Evolutionary conservation across 2,888 invertebrate species (phyloP).

Genomic region (Sphaerophoria taeniata): DNA sequence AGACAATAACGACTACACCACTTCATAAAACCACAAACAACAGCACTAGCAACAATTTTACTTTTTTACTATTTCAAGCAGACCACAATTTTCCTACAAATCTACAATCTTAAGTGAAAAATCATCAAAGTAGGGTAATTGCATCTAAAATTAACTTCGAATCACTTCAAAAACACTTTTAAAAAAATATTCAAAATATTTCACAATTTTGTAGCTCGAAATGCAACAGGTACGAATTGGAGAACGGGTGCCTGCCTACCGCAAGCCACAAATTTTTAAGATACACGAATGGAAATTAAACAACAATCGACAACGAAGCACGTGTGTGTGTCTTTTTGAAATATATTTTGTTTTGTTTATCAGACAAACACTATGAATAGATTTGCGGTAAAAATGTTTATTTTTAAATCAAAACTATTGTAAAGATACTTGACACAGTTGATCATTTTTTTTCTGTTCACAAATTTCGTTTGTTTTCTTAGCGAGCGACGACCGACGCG

Average conservation of each 20-base stretch:
- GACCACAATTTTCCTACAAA: too few species aligned
- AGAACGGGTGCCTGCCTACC: too few species aligned
- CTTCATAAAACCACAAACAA: slow-evolving; percentile 7
- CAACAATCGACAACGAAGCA: slow-evolving; percentile 2
- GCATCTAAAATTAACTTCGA: slow-evolving; percentile 46
- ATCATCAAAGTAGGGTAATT: slow-evolving; percentile 57
- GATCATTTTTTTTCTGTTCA: slow-evolving; percentile 13
- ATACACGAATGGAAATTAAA: neutral
- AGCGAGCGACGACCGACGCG: slow-evolving; percentile 37
- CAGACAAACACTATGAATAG: slow-evolving; percentile 23
- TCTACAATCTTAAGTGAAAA: too few species aligned
- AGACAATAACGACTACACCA: too few species aligned
- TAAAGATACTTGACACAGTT: slow-evolving; percentile 32
- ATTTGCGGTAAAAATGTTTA: slow-evolving; percentile 31
- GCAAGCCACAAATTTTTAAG: too few species aligned
- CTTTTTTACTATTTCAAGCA: neutral
- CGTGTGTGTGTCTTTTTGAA: slow-evolving; percentile 11
- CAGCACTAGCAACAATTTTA: neutral
- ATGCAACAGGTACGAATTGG: slow-evolving; percentile 60
- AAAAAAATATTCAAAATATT: neutral
- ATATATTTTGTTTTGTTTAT: slow-evolving; percentile 1
- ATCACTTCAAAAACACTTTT: slow-evolving; percentile 43
- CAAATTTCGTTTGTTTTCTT: too few species aligned
- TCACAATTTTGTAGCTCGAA: slow-evolving; percentile 36
- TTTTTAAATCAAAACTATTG: slow-evolving; percentile 12